Base-by-base conservation (phyloP, 2,888 invertebrate species). In the Pseudeuparius sepicola region DNA sequence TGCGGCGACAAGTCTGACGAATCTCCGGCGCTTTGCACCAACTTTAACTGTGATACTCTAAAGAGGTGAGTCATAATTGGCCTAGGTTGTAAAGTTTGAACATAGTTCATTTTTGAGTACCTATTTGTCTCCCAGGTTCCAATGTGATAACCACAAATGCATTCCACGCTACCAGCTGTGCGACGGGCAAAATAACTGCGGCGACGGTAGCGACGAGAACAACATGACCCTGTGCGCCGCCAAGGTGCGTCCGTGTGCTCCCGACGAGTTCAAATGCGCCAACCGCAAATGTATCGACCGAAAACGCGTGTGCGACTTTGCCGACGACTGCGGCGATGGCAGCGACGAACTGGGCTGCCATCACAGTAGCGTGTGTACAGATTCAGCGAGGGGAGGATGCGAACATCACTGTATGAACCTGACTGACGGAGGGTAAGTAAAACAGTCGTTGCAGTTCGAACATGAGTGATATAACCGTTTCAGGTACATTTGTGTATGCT, bases 151-250 rank as follows among this genome's bases (percentile, higher is more conserved):
- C 58, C 83, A 85, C 46, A 78, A 85, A 46, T 89, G 89, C 52
- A 85, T 89, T 37, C 80, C 87, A 1, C 68, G 77, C 60, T 87
- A 85, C 54, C 86, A 87, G 54, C 71, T 88, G 5, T 96, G 96
- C 60, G 93, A 96, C 61, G 84, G 86, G 16, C 71, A 83, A 11
- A 87, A 92, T 60, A 89, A 94, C 61, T 96, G 94, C 61, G 87
- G 88, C 20, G 93, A 94, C 60, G 90, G 89, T 5, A 86, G 86
- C 0, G 96, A 96, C 61, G 94, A 96, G 63, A 92, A 92, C 61
- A 90, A 92, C 61, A 84, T 90, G 75, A 89, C 89, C 0, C 64
- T 89, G 35, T 92, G 90, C 56, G 76, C 81, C 2, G 68, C 73
- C n/a, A 75, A 78, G 41, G 71, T 75, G 31, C 75, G 78, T 47